Conservation (phyloP, 2,113 vertebrate genomes). For the Phainopepla nitens region DNA sequence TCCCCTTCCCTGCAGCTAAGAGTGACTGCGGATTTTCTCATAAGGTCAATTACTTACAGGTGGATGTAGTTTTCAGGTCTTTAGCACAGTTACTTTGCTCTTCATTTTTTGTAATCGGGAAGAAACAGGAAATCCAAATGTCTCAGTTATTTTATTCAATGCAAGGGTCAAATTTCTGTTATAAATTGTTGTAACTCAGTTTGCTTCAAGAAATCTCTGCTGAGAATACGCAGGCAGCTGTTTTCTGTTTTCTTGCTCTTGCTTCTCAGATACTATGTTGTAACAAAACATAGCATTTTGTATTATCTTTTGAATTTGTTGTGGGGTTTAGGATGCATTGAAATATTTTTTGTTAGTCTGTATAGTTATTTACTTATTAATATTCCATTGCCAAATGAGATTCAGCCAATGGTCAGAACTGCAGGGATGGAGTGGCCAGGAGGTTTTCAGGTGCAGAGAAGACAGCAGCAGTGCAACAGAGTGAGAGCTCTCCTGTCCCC, state of each 20-base stretch:
- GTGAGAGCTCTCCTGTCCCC: neutral
- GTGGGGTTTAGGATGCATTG: neutral
- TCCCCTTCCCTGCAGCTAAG: neutral
- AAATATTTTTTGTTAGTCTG: neutral
- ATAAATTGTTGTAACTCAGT: neutral
- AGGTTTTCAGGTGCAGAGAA: neutral
- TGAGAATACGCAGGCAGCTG: neutral
- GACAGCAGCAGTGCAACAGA: neutral
- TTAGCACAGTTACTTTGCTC: neutral
- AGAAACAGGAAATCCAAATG: neutral
- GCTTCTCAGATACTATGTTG: neutral
- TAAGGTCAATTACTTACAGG: neutral
- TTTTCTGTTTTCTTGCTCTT: neutral
- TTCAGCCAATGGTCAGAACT: neutral
- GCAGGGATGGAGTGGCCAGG: neutral
- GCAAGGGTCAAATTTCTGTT: neutral
- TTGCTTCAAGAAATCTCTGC: neutral
- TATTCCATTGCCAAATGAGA: neutral
- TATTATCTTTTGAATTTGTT: neutral
- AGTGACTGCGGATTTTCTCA: neutral
- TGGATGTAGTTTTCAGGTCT: neutral
- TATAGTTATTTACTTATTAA: neutral
- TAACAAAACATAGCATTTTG: neutral
- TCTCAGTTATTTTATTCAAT: neutral
- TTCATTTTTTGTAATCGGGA: neutral